These are phyloP conservation scores for Leptopilina myrica DNA, from an alignment of 2,888 invertebrate species.

Conservation along the genomic window DNA sequence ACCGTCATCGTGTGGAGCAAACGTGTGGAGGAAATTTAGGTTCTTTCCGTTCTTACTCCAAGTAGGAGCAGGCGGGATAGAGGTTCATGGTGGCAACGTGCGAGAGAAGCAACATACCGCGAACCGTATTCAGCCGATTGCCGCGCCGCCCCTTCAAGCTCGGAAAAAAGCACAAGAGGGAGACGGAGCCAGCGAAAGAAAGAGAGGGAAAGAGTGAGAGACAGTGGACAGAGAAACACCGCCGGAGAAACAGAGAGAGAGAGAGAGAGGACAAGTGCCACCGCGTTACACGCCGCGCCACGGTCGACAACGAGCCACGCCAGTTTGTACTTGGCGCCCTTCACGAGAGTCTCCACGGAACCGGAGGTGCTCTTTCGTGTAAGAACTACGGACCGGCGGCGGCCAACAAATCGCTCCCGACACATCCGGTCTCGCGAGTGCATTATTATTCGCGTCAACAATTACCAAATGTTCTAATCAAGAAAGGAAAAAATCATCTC, in stretches of 20 bases:
- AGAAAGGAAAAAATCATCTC: neutral
- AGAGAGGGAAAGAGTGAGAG: slow-evolving; percentile 47
- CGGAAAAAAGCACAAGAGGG: slow-evolving; percentile 55
- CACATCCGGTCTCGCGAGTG: slow-evolving; percentile 33
- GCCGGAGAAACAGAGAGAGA: slow-evolving; percentile 47
- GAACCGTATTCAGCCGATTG: slow-evolving; percentile 43
- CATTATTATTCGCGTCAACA: neutral
- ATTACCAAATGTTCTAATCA: no score
- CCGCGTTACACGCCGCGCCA: slow-evolving; percentile 70
- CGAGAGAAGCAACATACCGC: slow-evolving; percentile 50
- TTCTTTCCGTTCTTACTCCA: slow-evolving; percentile 40
- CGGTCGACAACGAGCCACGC: slow-evolving; percentile 70
- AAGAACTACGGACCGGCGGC: slow-evolving; percentile 37
- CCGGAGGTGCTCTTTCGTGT: slow-evolving; percentile 48
- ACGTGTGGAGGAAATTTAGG: slow-evolving; percentile 42
- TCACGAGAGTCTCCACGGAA: slow-evolving; percentile 56
- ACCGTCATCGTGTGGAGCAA: slow-evolving; percentile 26
- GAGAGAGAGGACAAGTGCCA: slow-evolving; percentile 66
- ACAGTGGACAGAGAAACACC: slow-evolving; percentile 50
- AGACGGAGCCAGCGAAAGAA: slow-evolving; percentile 54
- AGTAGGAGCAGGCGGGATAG: slow-evolving; percentile 7
- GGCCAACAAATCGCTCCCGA: slow-evolving; percentile 2
- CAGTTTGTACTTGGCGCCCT: slow-evolving; percentile 71
- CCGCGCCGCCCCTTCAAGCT: slow-evolving; percentile 55
- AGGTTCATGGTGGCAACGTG: slow-evolving; percentile 38